phyloP scores from a whole-genome alignment of 2,113 vertebrate genomes.

The Benitochromis conjunctus region DNA sequence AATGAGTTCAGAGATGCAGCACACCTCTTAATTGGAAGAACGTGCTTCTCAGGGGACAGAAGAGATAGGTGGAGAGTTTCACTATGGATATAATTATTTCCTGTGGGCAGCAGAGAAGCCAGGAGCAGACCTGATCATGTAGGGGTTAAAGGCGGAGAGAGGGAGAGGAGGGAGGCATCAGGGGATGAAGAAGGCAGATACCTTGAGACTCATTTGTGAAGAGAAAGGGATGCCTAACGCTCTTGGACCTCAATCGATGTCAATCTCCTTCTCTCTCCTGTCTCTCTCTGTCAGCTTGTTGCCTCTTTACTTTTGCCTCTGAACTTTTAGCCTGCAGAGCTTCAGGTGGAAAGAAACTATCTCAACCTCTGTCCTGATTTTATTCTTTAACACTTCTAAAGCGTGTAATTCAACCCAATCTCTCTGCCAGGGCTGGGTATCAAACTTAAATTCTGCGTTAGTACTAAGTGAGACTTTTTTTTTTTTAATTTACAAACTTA shows the following conservation, averaged over 20 bases:
- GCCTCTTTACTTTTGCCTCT: neutral
- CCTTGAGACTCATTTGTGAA: constrained; percentile 46
- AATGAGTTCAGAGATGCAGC: neutral
- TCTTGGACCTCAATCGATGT: constrained; percentile 17
- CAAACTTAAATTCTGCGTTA: neutral
- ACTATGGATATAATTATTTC: constrained; percentile 28
- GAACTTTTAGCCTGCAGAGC: neutral
- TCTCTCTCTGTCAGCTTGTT: neutral
- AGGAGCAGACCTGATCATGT: neutral
- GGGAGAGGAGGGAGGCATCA: constrained; percentile 4
- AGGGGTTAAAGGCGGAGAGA: neutral
- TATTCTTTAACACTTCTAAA: neutral
- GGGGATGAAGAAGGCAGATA: constrained; percentile 1
- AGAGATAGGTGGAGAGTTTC: constrained; percentile 16
- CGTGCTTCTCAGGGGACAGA: constrained; percentile 35
- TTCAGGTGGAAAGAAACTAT: neutral
- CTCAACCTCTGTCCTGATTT: neutral
- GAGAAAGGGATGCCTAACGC: neutral
- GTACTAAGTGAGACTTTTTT: neutral
- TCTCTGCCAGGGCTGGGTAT: neutral
- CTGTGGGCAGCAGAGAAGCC: constrained; percentile 19
- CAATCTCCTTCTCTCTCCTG: neutral
- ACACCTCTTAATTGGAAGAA: constrained; percentile 41
- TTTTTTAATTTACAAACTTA: neutral
- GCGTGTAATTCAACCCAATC: neutral